phyloP scores from a whole-genome alignment of 1,140 invertebrate genomes.

The Drosophila athabasca region DNA sequence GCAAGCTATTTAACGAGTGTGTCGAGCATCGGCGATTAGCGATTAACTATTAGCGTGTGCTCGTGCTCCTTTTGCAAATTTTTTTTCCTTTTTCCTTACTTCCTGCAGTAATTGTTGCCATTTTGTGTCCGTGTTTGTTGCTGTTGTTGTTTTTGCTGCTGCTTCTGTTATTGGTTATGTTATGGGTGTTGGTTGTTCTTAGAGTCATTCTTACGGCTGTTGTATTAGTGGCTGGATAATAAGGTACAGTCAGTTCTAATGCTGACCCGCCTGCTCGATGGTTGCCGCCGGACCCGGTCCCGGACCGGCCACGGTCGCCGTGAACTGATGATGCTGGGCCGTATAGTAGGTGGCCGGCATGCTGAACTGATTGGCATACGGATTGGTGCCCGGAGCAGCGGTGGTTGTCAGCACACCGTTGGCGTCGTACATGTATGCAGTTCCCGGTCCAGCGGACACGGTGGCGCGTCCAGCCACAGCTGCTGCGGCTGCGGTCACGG shows the following conservation, averaged over 20 bases:
- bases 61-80: slow-evolving; percentile 1
- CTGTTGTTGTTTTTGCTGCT: not conserved
- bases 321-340: slow-evolving; percentile 72
- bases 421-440: slow-evolving; percentile 78
- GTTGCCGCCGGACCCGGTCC: slow-evolving; percentile 65
- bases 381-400: slow-evolving; percentile 71
- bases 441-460: slow-evolving; percentile 52
- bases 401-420: slow-evolving; percentile 72
- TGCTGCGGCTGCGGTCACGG: slow-evolving; percentile 63
- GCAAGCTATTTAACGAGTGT: not conserved
- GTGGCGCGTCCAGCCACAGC: slow-evolving; percentile 55
- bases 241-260: slow-evolving; percentile 33
- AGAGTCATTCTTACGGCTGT: slow-evolving; percentile 2
- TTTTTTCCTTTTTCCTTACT: not conserved
- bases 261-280: slow-evolving; percentile 68
- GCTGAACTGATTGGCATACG: slow-evolving; percentile 78
- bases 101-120: not conserved
- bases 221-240: not conserved
- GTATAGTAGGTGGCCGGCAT: slow-evolving; percentile 74
- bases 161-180: slow-evolving; percentile 3
- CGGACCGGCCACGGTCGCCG: slow-evolving; percentile 64
- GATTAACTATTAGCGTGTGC: not conserved
- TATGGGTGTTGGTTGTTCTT: slow-evolving; percentile 17
- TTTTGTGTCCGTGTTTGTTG: slow-evolving; percentile 2
- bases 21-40: no score